Base-by-base conservation (phyloP, 2,113 vertebrate genomes). In the Cavia porcellus region DNA sequence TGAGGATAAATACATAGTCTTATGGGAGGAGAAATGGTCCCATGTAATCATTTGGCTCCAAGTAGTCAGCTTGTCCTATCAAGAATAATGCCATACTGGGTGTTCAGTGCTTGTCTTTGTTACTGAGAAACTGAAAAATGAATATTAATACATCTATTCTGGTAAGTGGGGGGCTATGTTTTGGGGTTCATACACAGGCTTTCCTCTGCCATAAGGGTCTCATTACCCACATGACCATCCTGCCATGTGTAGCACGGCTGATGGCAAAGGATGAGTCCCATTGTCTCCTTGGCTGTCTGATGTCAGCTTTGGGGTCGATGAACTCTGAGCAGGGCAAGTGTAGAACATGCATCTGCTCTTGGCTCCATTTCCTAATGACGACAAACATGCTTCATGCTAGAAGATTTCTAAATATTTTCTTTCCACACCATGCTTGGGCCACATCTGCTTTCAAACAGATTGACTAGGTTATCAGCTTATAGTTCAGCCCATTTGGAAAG, bases 191-290 rank as follows among this genome's bases (percentile, higher is more conserved):
- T 38, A 32, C 25, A 24, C 3, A 68, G 17, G 30, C 9, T 86
- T 32, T 68, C 19, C 32, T 45, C 8, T 68, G 52, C 55, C 45
- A 86, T 1, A 20, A 5, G 24, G 25, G 22, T 64, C n/a, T 50
- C 12, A 72, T 12, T 5, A 2, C 24, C 86, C 20, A 32, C 2
- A 32, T n/a, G 10, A 25, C 5, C 9, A 15, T 7, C 22, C 24
- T 57, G 10, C 61, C n/a, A 35, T 0, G 42, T 70, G 6, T n/a
- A 5, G 10, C 4, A 3, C 35, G 13, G 8, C 12, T 24, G 2
- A 79, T 50, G 15, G 83, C 85, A 30, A 90, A 75, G 10, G 2
- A 20, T 79, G 47, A 84, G 55, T 80, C 17, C 12, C 45, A 24
- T 68, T 59, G 14, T 77, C 52, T 77, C 0, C 25, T 82, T 75